These are phyloP conservation scores for Poeciliopsis occidentalis DNA, from an alignment of 2,113 vertebrate genomes.

Conservation along the genomic window DNA sequence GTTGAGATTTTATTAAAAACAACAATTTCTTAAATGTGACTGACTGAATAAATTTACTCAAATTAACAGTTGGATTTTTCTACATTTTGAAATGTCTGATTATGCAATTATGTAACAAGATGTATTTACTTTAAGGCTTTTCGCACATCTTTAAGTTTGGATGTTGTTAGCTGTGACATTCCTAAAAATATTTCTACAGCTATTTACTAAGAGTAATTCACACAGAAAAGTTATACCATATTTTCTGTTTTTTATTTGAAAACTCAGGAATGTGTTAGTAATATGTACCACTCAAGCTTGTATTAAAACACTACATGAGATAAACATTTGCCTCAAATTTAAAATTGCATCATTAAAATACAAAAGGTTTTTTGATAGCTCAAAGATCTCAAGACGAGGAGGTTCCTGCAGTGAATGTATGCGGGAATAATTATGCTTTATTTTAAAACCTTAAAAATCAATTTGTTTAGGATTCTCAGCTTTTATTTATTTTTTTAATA, in stretches of 20 bases:
- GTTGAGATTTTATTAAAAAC: too few relatives aligned
- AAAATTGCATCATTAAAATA: conserved; percentile 87
- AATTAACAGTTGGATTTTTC: too few relatives aligned
- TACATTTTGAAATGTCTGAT: neutral
- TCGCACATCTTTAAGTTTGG: neutral
- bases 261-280: conserved; percentile 99
- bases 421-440: conserved; percentile 82
- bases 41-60: too few relatives aligned
- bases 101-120: neutral
- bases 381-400: conserved; percentile 87
- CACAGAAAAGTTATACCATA: conserved; percentile 46
- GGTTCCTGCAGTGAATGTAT: conserved; percentile 95
- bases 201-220: neutral
- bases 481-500: conserved; percentile 50
- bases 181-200: conserved; percentile 44
- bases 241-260: conserved; percentile 58
- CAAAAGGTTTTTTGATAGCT: conserved; percentile 88
- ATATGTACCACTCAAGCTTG: conserved; percentile 98
- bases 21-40: too few relatives aligned
- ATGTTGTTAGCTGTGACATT: conserved; percentile 25
- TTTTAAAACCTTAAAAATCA: conserved; percentile 79
- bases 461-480: conserved; percentile 42
- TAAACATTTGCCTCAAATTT: conserved; percentile 90
- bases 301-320: conserved; percentile 92
- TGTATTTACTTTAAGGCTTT: neutral